These are phyloP conservation scores for Caligus rogercresseyi DNA, from an alignment of 1,140 invertebrate species.

Conservation along the genomic window DNA sequence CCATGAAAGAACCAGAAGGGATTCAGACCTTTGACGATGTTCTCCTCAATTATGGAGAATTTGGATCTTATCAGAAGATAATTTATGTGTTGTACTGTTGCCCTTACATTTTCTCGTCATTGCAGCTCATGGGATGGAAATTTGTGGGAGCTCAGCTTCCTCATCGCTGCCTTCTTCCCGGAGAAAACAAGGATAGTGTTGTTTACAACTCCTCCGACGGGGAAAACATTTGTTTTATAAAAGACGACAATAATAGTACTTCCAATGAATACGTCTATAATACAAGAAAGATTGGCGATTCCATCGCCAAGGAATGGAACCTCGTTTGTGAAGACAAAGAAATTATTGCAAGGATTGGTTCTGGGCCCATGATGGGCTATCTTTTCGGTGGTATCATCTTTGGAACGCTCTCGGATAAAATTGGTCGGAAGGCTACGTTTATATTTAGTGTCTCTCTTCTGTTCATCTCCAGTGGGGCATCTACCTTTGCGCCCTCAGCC, in stretches of 20 bases:
- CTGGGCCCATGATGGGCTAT: constrained; percentile 62
- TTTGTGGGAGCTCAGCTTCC: constrained; percentile 46
- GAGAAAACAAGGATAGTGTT: background rate
- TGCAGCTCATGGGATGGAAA: constrained; percentile 53
- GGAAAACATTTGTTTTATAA: background rate
- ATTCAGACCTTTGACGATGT: constrained; percentile 47
- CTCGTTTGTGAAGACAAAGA: constrained; percentile 50
- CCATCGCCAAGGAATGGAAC: constrained; percentile 38
- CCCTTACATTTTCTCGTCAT: constrained; percentile 49
- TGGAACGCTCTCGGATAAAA: constrained; percentile 60
- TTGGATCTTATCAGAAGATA: constrained; percentile 49
- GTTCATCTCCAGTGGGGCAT: constrained; percentile 43
- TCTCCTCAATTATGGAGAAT: constrained; percentile 46
- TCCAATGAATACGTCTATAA: background rate
- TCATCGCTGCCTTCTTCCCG: constrained; percentile 28
- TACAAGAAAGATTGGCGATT: background rate
- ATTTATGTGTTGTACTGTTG: constrained; percentile 50
- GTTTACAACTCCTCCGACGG: background rate
- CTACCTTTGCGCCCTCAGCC: constrained; percentile 46
- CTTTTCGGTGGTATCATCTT: constrained; percentile 57
- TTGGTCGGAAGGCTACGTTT: constrained; percentile 50
- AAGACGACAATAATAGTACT: background rate
- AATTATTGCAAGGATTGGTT: constrained; percentile 47
- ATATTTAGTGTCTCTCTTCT: constrained; percentile 49
- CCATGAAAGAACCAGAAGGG: too few relatives aligned